Conservation (phyloP, 2,113 vertebrate species). For the Aleadryas rufinucha region DNA sequence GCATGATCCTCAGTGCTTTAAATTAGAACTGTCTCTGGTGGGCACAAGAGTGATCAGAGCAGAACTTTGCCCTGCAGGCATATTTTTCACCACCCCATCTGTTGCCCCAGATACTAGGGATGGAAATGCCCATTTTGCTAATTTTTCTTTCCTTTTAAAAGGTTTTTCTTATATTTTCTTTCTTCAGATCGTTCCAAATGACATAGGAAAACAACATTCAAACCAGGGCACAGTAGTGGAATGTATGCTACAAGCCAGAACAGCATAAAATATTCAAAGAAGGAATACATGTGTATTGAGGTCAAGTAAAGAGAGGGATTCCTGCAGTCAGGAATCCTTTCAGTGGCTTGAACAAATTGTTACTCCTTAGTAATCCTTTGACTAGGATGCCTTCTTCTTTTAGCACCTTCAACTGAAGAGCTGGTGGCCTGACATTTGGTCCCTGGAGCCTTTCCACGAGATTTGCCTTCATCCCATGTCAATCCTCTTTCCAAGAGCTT, state of each 20-base stretch:
- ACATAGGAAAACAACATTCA: neutral
- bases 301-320: neutral
- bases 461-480: neutral
- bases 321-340: neutral
- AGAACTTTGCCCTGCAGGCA: neutral
- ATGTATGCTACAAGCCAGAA: neutral
- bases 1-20: neutral
- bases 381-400: neutral
- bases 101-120: neutral
- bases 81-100: neutral
- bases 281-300: neutral
- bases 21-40: neutral
- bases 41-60: neutral
- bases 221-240: neutral
- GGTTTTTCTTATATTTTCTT: neutral
- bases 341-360: neutral
- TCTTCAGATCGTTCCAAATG: neutral
- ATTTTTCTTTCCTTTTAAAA: neutral
- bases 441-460: neutral
- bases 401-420: neutral
- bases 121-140: neutral
- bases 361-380: neutral
- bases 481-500: neutral
- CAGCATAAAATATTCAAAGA: constrained; percentile 39
- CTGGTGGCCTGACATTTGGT: neutral